phyloP scores from a whole-genome alignment of 2,888 invertebrate species.

The Lasioglossum vierecki region DNA sequence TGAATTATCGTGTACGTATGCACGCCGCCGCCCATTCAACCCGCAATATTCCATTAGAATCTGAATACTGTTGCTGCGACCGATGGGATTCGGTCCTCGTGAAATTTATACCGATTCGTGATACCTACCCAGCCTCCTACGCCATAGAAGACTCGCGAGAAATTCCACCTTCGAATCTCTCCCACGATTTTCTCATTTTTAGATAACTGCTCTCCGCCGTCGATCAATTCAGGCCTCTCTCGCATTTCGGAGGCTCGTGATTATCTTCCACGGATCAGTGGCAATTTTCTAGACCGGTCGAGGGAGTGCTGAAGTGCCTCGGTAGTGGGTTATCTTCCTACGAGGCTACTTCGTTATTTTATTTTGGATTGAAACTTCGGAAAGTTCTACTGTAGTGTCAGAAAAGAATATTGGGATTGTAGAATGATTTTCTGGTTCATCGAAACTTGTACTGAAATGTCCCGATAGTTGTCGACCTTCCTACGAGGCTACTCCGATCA shows the following conservation, averaged over 20 bases:
- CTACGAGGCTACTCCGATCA: not conserved
- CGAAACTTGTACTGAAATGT: not conserved
- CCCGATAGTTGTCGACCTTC: not conserved
- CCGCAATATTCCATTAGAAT: slow-evolving; percentile 54
- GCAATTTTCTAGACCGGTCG: not conserved
- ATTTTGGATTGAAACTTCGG: not conserved
- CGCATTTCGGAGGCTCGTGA: not conserved
- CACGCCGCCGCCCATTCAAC: slow-evolving; percentile 25
- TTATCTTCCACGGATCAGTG: not conserved
- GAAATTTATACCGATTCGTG: slow-evolving; percentile 8
- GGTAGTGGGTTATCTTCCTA: not conserved
- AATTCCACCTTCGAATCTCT: not conserved
- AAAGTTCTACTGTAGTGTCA: not conserved
- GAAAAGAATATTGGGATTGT: not conserved
- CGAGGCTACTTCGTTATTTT: not conserved
- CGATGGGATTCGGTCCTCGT: slow-evolving; percentile 12
- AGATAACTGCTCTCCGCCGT: not conserved
- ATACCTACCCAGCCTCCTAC: not conserved
- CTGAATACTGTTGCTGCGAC: slow-evolving; percentile 17
- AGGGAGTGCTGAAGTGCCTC: not conserved
- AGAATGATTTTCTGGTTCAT: no score
- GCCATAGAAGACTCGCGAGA: not conserved
- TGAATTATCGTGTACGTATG: slow-evolving; percentile 62
- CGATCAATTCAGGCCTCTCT: not conserved
- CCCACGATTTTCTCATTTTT: not conserved